These are phyloP conservation scores for Bryconaethiops microstoma DNA, from an alignment of 2,797 vertebrate genomes.

Conservation along the genomic window DNA sequence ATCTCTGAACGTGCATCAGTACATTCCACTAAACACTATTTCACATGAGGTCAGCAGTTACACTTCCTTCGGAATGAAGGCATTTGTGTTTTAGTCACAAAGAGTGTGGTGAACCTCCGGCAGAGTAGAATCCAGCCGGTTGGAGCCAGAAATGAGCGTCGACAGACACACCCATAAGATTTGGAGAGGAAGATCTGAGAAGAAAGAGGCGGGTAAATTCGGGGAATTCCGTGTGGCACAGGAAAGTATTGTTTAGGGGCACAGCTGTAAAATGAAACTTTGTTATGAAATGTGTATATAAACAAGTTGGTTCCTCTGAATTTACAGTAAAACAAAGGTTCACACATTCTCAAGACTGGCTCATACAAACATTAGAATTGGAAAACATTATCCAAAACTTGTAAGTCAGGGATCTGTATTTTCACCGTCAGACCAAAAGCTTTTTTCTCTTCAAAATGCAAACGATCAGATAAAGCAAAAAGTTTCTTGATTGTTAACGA, in stretches of 20 bases:
- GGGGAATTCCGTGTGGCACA: slow-evolving; percentile 35
- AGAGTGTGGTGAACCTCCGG: background rate
- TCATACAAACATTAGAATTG: background rate
- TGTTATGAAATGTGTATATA: background rate
- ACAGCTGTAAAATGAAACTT: slow-evolving; percentile 5
- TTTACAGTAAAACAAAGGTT: slow-evolving; percentile 2
- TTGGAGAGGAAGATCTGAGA: slow-evolving; percentile 31
- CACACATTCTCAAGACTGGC: background rate
- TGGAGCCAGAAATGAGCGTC: slow-evolving; percentile 33
- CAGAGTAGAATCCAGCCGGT: slow-evolving; percentile 30
- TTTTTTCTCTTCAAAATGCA: too few species aligned
- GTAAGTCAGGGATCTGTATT: too few species aligned
- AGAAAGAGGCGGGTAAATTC: slow-evolving; percentile 30
- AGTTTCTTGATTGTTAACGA: too few species aligned
- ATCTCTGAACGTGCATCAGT: background rate
- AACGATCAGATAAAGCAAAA: too few species aligned
- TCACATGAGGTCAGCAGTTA: background rate
- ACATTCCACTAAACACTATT: background rate
- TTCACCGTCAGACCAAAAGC: too few species aligned
- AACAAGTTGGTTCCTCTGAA: slow-evolving; percentile 20
- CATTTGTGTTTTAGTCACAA: slow-evolving; percentile 23
- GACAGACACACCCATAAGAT: slow-evolving; percentile 27
- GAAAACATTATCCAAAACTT: too few species aligned
- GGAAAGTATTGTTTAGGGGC: slow-evolving; percentile 35
- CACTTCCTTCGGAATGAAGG: slow-evolving; percentile 19